Evolutionary conservation across 2,888 invertebrate species (phyloP).

Genomic region (Ectemnius continuus): DNA sequence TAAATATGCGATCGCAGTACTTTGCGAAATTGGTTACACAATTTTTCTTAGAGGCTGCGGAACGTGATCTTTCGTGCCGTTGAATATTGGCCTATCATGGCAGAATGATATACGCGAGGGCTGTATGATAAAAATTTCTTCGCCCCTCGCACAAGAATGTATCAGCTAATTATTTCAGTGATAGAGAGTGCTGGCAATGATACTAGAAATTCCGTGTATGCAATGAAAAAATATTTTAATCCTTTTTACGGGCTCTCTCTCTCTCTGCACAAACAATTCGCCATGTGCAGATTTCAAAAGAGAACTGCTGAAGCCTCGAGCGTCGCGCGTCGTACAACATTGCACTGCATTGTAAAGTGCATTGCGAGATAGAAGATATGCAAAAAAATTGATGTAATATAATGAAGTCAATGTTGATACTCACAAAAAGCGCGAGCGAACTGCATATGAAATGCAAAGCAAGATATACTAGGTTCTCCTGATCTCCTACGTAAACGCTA

Average conservation of each 20-base stretch:
- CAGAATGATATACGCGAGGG: background rate
- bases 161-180: slow-evolving; percentile 19
- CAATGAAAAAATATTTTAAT: slow-evolving; percentile 5
- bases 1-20: slow-evolving; percentile 20
- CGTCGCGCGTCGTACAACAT: background rate
- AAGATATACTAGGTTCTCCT: no score
- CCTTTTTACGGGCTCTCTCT: background rate
- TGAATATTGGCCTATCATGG: background rate
- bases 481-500: no score
- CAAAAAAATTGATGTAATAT: no score
- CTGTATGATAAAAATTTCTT: slow-evolving; percentile 15
- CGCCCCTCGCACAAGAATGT: slow-evolving; percentile 10
- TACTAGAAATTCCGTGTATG: slow-evolving; percentile 25
- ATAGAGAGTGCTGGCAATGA: slow-evolving; percentile 10
- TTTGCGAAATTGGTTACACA: slow-evolving; percentile 21
- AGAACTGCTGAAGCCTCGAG: background rate
- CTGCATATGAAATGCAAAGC: no score
- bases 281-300: slow-evolving; percentile 1
- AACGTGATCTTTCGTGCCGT: background rate
- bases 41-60: background rate
- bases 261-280: background rate
- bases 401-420: no score
- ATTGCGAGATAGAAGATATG: no score
- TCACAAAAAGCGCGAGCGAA: no score
- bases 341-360: background rate